phyloP scores from a whole-genome alignment of 2,113 vertebrate genomes.

The Nymphicus hollandicus region DNA sequence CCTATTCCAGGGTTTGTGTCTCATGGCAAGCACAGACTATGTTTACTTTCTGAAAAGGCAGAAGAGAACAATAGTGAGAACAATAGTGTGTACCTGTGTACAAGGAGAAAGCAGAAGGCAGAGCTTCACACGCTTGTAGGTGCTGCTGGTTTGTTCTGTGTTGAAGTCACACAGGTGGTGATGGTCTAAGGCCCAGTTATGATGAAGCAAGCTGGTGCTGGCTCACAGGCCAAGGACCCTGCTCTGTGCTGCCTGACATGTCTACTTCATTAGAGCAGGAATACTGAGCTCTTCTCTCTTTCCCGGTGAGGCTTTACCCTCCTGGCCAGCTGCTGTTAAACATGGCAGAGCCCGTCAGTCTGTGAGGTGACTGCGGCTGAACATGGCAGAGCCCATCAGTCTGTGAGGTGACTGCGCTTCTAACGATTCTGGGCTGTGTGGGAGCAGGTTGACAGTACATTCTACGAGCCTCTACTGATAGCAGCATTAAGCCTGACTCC shows the following conservation, averaged over 20 bases:
- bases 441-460: neutral
- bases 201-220: fast-evolving
- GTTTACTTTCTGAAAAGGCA: neutral
- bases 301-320: neutral
- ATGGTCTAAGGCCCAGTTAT: neutral
- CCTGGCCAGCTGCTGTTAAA: neutral
- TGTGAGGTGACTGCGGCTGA: neutral
- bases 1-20: neutral
- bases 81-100: neutral
- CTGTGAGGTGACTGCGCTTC: neutral
- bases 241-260: neutral
- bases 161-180: neutral
- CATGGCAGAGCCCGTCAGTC: neutral
- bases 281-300: neutral
- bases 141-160: neutral
- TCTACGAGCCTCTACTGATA: neutral
- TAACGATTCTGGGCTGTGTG: neutral
- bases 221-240: neutral
- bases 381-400: no score
- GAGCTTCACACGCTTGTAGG: neutral
- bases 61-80: neutral
- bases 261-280: neutral
- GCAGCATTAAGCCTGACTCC: no score
- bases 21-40: neutral
- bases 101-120: neutral